Base-by-base conservation (phyloP, 2,113 vertebrate genomes). In the Microtus pennsylvanicus region DNA sequence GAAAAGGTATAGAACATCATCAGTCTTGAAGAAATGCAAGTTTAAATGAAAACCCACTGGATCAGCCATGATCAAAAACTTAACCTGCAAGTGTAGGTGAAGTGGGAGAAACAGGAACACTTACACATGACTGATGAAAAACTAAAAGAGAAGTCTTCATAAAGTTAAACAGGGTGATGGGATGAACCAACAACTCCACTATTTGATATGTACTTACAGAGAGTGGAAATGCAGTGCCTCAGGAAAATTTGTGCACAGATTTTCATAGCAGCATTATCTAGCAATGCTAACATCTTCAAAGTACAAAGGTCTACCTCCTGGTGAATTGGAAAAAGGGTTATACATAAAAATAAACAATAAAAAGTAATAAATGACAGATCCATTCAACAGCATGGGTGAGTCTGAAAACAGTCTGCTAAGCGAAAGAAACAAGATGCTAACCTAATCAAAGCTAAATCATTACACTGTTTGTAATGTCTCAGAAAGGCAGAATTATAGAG, bases 341-440 rank as follows among this genome's bases (percentile, higher is more conserved):
- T 14, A 24, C 11, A 35, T 69, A n/a, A 26, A 50, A 52, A 70
- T 35, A 70, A 50, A 69, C 30, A 70, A 87, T 70, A 67, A 86
- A 86, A 69, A 69, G 65, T 70, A 70, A 67, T 38, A 69, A 69
- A 50, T 70, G 65, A 5, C 45, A 55, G 47, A 72, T 38, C 28
- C 33, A 50, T 55, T 35, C 50, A 72, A 72, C 22, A 74, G 21
- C 69, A 55, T 38, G 22, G 65, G 17, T 50, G 65, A 88, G 35
- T 55, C 86, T 88, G 65, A 55, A 88, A 74, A 72, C 87, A 88
- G 30, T 74, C 28, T 30, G 87, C 13, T 74, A 74, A 55, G 87
- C 24, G 24, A 88, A 88, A 42, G 87, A 88, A 88, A 58, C 50
- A 69, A 88, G 87, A 88, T 50, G 38, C 47, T 58, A 94, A 83